Conservation (phyloP, 2,888 invertebrate species). For the Melieria omissa region DNA sequence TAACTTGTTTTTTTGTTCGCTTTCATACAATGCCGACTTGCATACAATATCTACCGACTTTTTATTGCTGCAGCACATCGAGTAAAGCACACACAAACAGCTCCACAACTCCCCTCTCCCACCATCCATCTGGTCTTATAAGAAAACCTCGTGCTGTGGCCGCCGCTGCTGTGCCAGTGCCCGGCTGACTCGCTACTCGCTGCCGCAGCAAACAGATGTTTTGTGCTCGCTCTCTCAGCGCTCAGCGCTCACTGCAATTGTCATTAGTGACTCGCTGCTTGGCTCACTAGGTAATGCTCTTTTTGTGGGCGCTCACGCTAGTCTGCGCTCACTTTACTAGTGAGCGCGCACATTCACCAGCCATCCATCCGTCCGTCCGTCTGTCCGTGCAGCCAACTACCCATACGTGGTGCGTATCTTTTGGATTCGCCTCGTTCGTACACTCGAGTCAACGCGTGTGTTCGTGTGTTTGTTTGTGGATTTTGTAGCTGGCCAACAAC, state of each 20-base stretch:
- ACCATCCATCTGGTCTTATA: too few species aligned
- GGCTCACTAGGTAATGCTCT: too few species aligned
- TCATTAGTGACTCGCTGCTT: too few species aligned
- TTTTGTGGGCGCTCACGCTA: too few species aligned
- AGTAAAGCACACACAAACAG: neutral
- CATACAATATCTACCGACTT: too few species aligned
- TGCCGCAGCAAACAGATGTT: neutral
- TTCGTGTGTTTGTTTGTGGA: neutral
- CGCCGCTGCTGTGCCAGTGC: neutral
- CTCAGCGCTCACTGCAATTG: too few species aligned
- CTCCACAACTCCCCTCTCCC: neutral
- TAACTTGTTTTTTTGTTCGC: too few species aligned
- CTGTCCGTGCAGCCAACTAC: neutral
- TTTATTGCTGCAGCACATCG: neutral
- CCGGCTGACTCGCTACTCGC: neutral
- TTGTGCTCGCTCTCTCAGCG: constrained; percentile 8
- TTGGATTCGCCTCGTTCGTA: neutral
- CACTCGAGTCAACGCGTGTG: neutral
- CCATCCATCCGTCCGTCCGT: neutral
- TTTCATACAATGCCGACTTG: too few species aligned
- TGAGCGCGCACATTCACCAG: neutral
- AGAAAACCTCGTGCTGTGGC: neutral
- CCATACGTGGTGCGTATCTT: constrained; percentile 1
- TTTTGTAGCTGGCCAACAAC: neutral
- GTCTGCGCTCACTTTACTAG: too few species aligned